Percentiles rank a stretch among this genome's conserved stretches.
phyloP scores from a whole-genome alignment of 2,113 vertebrate genomes.

The Salvator merianae region DNA sequence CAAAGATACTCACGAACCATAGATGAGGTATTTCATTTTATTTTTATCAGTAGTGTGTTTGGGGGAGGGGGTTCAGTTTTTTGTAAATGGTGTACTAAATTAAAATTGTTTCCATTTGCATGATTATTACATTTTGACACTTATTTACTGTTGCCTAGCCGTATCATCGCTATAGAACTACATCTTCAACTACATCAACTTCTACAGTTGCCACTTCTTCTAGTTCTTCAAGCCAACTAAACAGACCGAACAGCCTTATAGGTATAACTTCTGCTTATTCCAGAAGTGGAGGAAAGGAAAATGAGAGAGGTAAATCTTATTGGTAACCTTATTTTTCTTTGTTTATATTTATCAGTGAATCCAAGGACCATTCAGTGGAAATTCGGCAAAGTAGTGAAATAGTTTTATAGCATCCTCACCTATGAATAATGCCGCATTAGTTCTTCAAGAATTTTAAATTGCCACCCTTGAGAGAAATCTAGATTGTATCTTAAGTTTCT shows the following conservation, averaged over 20 bases:
- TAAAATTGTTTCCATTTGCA: constrained; percentile 25
- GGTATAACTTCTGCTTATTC: constrained; percentile 94
- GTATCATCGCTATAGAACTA: constrained; percentile 86
- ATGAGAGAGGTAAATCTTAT: constrained; percentile 87
- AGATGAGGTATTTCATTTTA: constrained; percentile 85
- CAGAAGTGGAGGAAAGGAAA: constrained; percentile 84
- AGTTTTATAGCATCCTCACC: not conserved
- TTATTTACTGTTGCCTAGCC: constrained; percentile 69
- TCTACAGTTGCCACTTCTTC: constrained; percentile 80
- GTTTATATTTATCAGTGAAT: not conserved
- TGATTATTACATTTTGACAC: constrained; percentile 30
- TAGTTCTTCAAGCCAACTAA: constrained; percentile 83
- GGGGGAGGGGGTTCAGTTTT: not conserved
- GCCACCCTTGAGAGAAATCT: not conserved
- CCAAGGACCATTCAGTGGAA: not conserved
- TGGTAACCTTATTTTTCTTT: not conserved
- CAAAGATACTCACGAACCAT: constrained; percentile 87
- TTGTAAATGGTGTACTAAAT: not conserved
- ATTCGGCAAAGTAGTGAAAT: not conserved
- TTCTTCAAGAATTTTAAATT: not conserved
- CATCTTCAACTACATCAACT: constrained; percentile 76
- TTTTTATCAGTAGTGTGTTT: constrained; percentile 44
- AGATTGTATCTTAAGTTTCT: constrained; percentile 3
- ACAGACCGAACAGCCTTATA: constrained; percentile 86
- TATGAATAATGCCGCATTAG: constrained; percentile 1